Conservation (phyloP, 2,797 vertebrate genomes). For the Chrysocyon brachyurus region DNA sequence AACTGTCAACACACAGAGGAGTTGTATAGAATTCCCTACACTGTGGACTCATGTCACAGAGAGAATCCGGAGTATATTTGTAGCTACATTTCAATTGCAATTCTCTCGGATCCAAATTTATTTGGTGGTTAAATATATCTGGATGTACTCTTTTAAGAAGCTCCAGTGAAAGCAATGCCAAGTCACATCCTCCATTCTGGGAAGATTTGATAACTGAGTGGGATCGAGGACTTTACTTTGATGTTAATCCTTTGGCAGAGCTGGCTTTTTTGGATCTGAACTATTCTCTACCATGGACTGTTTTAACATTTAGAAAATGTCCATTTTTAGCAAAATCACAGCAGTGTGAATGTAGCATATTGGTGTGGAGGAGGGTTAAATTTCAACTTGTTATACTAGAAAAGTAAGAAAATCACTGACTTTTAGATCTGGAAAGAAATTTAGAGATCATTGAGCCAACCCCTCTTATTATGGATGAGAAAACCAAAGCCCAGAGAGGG, state of each 20-base stretch:
- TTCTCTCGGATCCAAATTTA: background rate
- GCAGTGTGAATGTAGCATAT: conserved; percentile 71
- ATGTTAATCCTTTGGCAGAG: conserved; percentile 62
- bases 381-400: conserved; percentile 67
- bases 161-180: background rate
- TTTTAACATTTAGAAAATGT: conserved; percentile 80
- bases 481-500: background rate
- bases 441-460: background rate
- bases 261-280: conserved; percentile 5
- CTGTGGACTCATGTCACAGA: background rate
- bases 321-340: conserved; percentile 82
- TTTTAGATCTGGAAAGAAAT: conserved; percentile 59
- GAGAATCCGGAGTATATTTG: background rate
- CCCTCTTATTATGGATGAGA: background rate
- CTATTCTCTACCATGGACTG: conserved; percentile 69
- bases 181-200: conserved; percentile 30
- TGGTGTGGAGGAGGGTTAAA: conserved; percentile 74
- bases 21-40: background rate
- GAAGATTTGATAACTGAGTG: conserved; percentile 18
- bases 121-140: conserved; percentile 24
- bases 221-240: background rate
- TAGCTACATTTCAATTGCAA: background rate
- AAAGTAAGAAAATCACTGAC: conserved; percentile 68
- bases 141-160: background rate
- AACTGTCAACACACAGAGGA: background rate